These are phyloP conservation scores for Bombus vancouverensis DNA, from an alignment of 1,140 invertebrate species.

Conservation along the genomic window DNA sequence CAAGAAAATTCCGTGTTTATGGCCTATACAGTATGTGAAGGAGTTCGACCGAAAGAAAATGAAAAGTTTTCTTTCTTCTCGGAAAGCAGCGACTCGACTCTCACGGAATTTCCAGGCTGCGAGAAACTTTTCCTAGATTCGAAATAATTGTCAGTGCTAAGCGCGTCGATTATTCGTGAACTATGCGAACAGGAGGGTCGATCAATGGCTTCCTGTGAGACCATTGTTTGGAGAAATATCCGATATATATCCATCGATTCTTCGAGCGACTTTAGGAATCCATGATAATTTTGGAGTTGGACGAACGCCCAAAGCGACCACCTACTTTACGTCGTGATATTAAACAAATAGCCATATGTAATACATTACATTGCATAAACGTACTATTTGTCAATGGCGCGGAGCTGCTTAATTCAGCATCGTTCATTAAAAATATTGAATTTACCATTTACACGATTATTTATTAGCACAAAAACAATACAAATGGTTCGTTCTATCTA, in stretches of 20 bases:
- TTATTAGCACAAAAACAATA: no score
- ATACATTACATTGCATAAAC: neutral
- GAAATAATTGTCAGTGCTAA: slow-evolving; percentile 61
- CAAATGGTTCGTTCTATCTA: no score
- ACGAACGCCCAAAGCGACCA: slow-evolving; percentile 8
- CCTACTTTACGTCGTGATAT: slow-evolving; percentile 36
- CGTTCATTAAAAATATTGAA: no score
- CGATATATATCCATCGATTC: slow-evolving; percentile 45
- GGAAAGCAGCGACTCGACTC: neutral
- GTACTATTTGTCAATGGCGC: no score
- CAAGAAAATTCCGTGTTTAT: neutral
- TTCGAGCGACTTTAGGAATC: slow-evolving; percentile 56
- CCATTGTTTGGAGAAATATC: slow-evolving; percentile 63
- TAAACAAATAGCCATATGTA: slow-evolving; percentile 9
- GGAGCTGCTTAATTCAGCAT: no score
- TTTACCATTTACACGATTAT: no score
- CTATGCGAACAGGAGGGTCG: slow-evolving; percentile 56
- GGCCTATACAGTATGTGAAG: neutral
- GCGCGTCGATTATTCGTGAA: slow-evolving; percentile 66
- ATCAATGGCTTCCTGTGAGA: slow-evolving; percentile 63
- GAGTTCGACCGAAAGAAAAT: neutral
- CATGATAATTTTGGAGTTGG: slow-evolving; percentile 24
- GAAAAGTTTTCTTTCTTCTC: slow-evolving; percentile 5
- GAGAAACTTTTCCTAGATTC: slow-evolving; percentile 51
- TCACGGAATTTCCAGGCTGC: neutral